These are phyloP conservation scores for Hippocampus barbouri DNA, from an alignment of 2,113 vertebrate species.

Conservation along the genomic window DNA sequence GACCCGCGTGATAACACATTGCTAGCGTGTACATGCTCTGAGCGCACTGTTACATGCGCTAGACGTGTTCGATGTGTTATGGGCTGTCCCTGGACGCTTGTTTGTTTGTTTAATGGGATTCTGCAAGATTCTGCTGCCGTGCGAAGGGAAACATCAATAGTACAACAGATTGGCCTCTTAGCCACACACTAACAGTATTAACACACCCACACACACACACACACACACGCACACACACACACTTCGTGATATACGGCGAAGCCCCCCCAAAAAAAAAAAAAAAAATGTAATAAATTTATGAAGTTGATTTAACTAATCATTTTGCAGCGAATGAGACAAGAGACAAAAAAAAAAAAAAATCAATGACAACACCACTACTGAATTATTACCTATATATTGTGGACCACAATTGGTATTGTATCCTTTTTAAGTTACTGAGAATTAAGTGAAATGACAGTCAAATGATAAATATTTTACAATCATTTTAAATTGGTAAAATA, in stretches of 20 bases:
- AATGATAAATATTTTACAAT: too few relatives aligned
- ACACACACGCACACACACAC: neutral
- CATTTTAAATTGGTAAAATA: too few relatives aligned
- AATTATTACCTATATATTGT: neutral
- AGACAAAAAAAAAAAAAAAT: too few relatives aligned
- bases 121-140: neutral
- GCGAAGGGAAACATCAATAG: neutral
- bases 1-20: constrained; percentile 11
- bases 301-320: neutral
- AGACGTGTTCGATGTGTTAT: neutral
- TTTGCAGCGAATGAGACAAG: neutral
- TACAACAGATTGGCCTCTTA: constrained; percentile 6
- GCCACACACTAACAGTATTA: constrained; percentile 9
- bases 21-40: neutral
- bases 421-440: neutral
- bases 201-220: neutral
- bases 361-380: too few relatives aligned
- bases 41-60: neutral
- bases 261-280: neutral
- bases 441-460: too few relatives aligned
- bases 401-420: neutral
- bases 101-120: constrained; percentile 29
- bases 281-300: neutral
- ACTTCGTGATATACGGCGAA: neutral
- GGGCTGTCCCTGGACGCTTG: constrained; percentile 1